Base-by-base conservation (phyloP, 2,888 invertebrate genomes). In the Colletes collaris region DNA sequence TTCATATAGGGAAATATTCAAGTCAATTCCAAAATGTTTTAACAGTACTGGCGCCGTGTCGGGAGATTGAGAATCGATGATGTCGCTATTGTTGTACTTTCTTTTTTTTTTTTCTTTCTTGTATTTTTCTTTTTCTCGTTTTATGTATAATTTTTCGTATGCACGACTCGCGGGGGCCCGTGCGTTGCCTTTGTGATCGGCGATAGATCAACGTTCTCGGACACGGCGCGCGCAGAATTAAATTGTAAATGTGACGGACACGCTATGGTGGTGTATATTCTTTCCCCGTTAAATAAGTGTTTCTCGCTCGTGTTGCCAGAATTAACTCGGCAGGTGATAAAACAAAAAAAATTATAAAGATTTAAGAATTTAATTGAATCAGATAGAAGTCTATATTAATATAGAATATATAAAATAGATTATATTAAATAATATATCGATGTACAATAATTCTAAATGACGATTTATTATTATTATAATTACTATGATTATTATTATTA, bases 391-490 rank as follows among this genome's bases (percentile, higher is more conserved):
- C 88, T 91, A 91, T 92, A 92, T 91, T 91, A 90, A 91, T 91
- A 92, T 92, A 92, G 91, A 91, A 84, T 90, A 92, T 91, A 91
- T 91, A 89, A 92, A 91, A 91, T 91, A 89, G 85, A 92, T 90
- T 91, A 92, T 92, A 92, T 91, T 91, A 90, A 90, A 92, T 92
- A 92, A 92, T 92, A 92, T 92, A 92, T 92, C 90, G 89, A 92
- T 92, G 92, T 92, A 92, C 90, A 91, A 92, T 92, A 92, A 91
- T 92, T 91, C 88, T 89, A 89, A 90, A 91, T 87, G 89, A 91
- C 87, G 87, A 89, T 91, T 91, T 88, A 90, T 91, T 90, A 90
- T 89, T 87, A 88, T 89, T 86, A 88, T 87, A 79, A 86, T 81
- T 85, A 87, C 82, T 73, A 86, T 75, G 73, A 85, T 84, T 70